A percentile compares a stretch with the other conserved stretches of the same genome.
phyloP scores from a whole-genome alignment of 2,888 invertebrate species.

The Ichneumoninae sp. region DNA sequence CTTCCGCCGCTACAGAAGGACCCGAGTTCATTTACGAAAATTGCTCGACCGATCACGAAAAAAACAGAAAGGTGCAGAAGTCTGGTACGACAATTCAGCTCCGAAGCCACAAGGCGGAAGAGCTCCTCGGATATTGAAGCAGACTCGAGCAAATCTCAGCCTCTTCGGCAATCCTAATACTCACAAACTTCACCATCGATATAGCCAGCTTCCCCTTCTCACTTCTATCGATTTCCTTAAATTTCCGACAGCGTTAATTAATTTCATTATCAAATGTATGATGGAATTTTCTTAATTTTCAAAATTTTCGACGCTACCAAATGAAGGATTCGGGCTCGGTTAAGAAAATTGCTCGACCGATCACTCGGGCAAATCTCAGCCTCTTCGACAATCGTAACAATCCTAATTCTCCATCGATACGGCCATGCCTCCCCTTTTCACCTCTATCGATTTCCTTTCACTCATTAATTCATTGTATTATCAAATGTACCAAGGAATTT shows the following conservation, averaged over 20 bases:
- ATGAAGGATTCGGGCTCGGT: background rate
- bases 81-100: constrained; percentile 52
- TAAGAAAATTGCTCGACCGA: background rate
- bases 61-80: constrained; percentile 16
- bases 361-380: constrained; percentile 38
- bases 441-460: no score
- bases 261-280: background rate
- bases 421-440: background rate
- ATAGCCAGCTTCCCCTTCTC: background rate
- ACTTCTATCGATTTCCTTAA: background rate
- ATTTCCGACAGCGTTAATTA: background rate
- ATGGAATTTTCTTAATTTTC: background rate
- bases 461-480: no score
- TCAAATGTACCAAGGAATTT: no score
- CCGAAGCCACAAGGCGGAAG: constrained; percentile 52
- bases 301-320: background rate
- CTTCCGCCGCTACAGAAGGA: background rate
- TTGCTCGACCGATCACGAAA: background rate
- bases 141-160: constrained; percentile 41
- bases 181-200: constrained; percentile 39
- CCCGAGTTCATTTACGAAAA: background rate
- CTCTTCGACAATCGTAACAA: constrained; percentile 33
- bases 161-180: constrained; percentile 38
- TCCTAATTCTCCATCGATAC: constrained; percentile 21
- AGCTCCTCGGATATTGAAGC: constrained; percentile 58